Conservation (phyloP, 2,888 invertebrate genomes). For the Teleiodes luculella region DNA sequence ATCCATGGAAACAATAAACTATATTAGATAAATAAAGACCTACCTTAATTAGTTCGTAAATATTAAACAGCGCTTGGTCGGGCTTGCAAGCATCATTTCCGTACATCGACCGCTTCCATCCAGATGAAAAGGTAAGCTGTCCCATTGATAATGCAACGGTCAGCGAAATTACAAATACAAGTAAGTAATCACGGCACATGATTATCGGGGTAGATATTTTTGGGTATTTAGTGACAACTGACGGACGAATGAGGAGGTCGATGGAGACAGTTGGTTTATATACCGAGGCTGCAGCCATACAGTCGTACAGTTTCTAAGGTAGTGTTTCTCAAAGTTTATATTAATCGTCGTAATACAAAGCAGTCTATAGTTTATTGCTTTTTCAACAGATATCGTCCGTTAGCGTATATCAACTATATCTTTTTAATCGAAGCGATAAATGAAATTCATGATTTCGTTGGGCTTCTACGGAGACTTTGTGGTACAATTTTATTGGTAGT, state of each 20-base stretch:
- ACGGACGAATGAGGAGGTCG: background rate
- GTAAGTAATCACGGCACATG: constrained; percentile 39
- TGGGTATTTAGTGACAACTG: background rate
- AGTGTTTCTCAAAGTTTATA: constrained; percentile 16
- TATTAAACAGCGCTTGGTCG: constrained; percentile 74
- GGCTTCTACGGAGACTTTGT: no score
- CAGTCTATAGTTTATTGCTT: no score
- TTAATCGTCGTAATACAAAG: no score
- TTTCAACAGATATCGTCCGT: no score
- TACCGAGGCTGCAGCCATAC: no score
- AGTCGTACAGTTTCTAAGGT: background rate
- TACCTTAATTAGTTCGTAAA: constrained; percentile 80
- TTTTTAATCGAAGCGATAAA: no score
- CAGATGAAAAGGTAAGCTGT: constrained; percentile 78
- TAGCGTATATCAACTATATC: no score
- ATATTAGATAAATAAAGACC: constrained; percentile 17
- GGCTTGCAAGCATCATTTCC: constrained; percentile 64
- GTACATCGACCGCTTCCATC: constrained; percentile 67
- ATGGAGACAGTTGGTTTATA: background rate
- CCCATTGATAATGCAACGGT: constrained; percentile 45
- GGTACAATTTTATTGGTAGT: no score
- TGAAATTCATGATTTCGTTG: no score
- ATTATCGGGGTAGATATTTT: constrained; percentile 10
- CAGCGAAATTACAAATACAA: constrained; percentile 34
- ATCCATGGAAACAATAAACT: no score